Percentiles rank a stretch among this genome's conserved stretches.
Evolutionary conservation across 92 coral and sea anemone genomes (phyloP).

Genomic region (Metridium senile): DNA sequence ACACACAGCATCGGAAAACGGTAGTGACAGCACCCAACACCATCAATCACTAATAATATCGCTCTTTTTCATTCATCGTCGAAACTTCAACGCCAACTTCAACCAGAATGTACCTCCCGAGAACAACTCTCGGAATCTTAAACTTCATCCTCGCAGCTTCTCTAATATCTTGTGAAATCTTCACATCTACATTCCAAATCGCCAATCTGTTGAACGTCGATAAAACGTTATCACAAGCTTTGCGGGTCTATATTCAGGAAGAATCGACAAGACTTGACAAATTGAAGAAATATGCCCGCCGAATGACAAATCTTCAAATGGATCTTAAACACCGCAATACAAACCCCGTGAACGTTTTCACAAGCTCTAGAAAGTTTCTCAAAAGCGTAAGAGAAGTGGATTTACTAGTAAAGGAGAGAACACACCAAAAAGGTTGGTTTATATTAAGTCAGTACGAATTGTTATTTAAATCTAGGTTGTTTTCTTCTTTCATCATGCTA

Average conservation of each 20-base stretch:
- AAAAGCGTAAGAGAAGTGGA: slow-evolving; percentile 10
- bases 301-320: not conserved
- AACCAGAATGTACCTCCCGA: not conserved
- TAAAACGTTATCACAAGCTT: not conserved
- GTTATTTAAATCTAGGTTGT: not conserved
- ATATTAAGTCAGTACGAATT: not conserved
- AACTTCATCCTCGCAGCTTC: not conserved
- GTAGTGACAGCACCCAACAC: no score
- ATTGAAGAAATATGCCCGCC: not conserved
- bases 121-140: not conserved
- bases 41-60: no score
- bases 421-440: slow-evolving; percentile 2
- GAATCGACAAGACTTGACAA: slow-evolving; percentile 6
- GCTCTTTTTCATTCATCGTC: no score
- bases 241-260: not conserved
- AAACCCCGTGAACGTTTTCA: slow-evolving; percentile 15
- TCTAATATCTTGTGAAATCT: not conserved
- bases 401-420: not conserved
- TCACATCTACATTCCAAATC: slow-evolving; percentile 13
- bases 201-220: not conserved
- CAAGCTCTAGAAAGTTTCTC: slow-evolving; percentile 16
- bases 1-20: no score
- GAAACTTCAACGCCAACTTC: no score
- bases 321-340: not conserved
- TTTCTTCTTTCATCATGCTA: not conserved